Base-by-base conservation (phyloP, 2,888 invertebrate species). In the Bellardia bayeri region DNA sequence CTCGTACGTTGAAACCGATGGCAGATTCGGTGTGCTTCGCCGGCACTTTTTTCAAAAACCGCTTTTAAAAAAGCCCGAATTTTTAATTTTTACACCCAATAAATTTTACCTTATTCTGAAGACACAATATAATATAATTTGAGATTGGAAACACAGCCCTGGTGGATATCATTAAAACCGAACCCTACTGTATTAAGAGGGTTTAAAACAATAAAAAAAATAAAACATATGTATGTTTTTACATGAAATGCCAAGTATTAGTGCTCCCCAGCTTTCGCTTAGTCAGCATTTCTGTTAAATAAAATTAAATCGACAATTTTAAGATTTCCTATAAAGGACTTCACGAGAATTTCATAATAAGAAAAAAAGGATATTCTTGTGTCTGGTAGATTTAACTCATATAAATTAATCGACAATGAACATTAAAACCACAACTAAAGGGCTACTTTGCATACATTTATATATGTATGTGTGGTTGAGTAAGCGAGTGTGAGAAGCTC, bases 381-480 rank as follows among this genome's bases (percentile, higher is more conserved):
- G 63, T 51, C 7, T 30, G 2, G 16, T 7, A 51, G 23, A 4
- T 9, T 76, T 8, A 37, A 49, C 16, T 69, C 2, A 45, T 45
- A 3, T 56, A 33, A 66, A 66, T 45, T 45, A 16, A n/a, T 51
- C n/a, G 16, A n/a, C 40, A 30, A 23, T 6, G 37, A 61, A 68
- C 33, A 68, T 30, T 30, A 74, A 68, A 33, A 61, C 9, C 5
- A 30, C 58, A 80, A 80, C 23, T 42, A 16, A 14, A 40, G 51
- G 30, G 40, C 86, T 78, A 71, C 61, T 87, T 84, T 87, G 84
- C 84, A 84, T 87, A 81, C 40, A 66, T 3, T 33, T 51, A 9
- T 14, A 5, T 30, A 13, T 2, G 30, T 16, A 2, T n/a, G 69
- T 49, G 51, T 5, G 37, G 13, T 0, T 51, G 45, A 51, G 42